Conservation (phyloP, 2,113 vertebrate species). For the Xiphophorus couchianus region DNA sequence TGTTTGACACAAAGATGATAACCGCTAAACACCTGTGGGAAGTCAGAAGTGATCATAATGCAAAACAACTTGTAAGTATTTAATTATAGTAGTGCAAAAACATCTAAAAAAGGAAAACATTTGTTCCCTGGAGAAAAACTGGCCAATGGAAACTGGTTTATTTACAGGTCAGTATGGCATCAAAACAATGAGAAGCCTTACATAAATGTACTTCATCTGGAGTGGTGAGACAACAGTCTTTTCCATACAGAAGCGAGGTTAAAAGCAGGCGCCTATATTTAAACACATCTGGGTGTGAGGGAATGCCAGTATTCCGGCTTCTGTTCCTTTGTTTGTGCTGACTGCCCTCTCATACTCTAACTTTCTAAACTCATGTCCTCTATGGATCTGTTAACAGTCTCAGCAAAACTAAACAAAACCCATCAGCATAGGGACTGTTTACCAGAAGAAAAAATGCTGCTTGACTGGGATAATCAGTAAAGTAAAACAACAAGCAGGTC, state of each 20-base stretch:
- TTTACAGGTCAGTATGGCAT: slow-evolving; percentile 22
- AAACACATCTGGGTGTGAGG: slow-evolving; percentile 42
- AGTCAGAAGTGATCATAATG: too few species aligned
- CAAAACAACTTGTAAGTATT: too few species aligned
- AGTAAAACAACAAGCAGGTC: background rate
- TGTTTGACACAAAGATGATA: background rate
- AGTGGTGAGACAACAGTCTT: background rate
- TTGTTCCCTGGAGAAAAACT: slow-evolving; percentile 7
- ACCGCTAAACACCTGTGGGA: too few species aligned
- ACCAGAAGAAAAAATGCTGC: slow-evolving; percentile 10
- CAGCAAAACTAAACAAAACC: slow-evolving; percentile 13
- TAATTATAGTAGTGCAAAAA: background rate
- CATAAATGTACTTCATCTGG: slow-evolving; percentile 34
- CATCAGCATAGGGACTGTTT: slow-evolving; percentile 27
- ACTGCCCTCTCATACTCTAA: slow-evolving; percentile 24
- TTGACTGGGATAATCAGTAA: slow-evolving; percentile 19
- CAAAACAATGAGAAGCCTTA: slow-evolving; percentile 51
- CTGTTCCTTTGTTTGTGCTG: slow-evolving; percentile 65
- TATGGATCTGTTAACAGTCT: slow-evolving; percentile 25
- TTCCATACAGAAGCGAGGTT: slow-evolving; percentile 12
- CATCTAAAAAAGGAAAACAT: slow-evolving; percentile 6
- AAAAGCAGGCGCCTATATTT: slow-evolving; percentile 62
- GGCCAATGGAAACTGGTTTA: slow-evolving; percentile 7
- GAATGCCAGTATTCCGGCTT: slow-evolving; percentile 61
- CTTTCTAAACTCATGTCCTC: slow-evolving; percentile 53